A percentile compares a stretch with the other conserved stretches of the same genome.
Evolutionary conservation across 2,797 vertebrate species (phyloP).

Genomic region (Meda fulgida): DNA sequence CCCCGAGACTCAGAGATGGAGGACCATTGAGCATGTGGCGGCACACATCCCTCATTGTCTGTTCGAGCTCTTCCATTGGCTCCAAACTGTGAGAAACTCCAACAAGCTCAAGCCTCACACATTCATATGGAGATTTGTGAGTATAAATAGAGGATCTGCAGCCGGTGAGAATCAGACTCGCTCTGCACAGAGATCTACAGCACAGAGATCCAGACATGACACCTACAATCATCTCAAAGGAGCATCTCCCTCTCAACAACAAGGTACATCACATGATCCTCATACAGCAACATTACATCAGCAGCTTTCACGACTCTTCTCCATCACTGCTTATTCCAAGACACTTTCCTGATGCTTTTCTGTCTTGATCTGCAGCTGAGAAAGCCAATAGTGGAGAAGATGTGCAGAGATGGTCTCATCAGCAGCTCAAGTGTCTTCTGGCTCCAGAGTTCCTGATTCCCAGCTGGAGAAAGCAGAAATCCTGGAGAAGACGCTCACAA

Average conservation of each 20-base stretch:
- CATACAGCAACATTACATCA: slow-evolving; percentile 5
- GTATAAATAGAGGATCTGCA: slow-evolving; percentile 81
- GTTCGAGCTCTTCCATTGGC: slow-evolving; percentile 79
- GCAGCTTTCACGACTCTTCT: background rate
- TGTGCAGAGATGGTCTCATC: slow-evolving; percentile 56
- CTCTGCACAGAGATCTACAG: slow-evolving; percentile 68
- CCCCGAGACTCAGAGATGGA: background rate
- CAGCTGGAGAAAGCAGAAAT: slow-evolving; percentile 85
- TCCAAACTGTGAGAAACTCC: slow-evolving; percentile 86
- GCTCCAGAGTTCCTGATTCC: slow-evolving; percentile 70
- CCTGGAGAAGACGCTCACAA: slow-evolving; percentile 75
- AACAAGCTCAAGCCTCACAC: slow-evolving; percentile 78
- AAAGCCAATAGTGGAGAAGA: slow-evolving; percentile 58
- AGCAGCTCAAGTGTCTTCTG: slow-evolving; percentile 66
- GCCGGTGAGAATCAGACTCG: slow-evolving; percentile 65
- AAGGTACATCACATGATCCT: background rate
- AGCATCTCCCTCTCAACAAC: slow-evolving; percentile 65
- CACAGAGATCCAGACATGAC: slow-evolving; percentile 76
- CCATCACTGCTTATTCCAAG: background rate
- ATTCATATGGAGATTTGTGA: slow-evolving; percentile 78
- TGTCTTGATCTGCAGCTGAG: slow-evolving; percentile 42
- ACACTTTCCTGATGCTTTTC: background rate
- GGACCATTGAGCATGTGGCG: too few species aligned
- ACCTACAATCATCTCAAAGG: slow-evolving; percentile 74
- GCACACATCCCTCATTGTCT: slow-evolving; percentile 66